Base-by-base conservation (phyloP, 2,113 vertebrate species). In the Eidolon helvum region DNA sequence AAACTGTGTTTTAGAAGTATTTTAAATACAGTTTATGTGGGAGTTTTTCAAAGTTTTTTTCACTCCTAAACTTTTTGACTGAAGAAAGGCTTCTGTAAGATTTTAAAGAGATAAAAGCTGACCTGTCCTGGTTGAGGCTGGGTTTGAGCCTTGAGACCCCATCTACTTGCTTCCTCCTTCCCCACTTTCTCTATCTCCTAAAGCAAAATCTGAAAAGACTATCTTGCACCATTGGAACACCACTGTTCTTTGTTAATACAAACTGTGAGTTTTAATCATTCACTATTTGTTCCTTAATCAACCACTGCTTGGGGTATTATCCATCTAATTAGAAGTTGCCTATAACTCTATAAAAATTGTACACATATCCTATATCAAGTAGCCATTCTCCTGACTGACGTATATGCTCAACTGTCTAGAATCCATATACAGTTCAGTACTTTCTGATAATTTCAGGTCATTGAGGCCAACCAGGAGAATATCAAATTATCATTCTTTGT, bases 401-500 rank as follows among this genome's bases (percentile, higher is more conserved):
- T 80, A 26, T 38, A 9, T 82, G n/a, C 9, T 91, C 45, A 86
- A 19, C 43, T 75, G 1, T 87, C 33, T 71, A 80, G 40, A 97
- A 57, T 93, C 28, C 5, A 85, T 8, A 33, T 66, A 26, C 22
- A 21, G 28, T 90, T 90, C 65, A 90, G 16, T 50, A 91, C 50
- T 33, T 16, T 95, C 35, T 95, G 63, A 83, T 85, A 71, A 90
- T 79, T 90, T 72, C 65, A 63, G 38, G 28, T 71, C 57, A 69
- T 12, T 78, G 38, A 87, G 21, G 68, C n/a, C 53, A 95, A n/a
- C 33, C 12, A 55, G 48, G 26, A 88, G 59, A 90, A 78, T 84
- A 77, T 83, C 24, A 82, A 88, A 87, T 95, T 69, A 89, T 87
- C 68, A 83, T 77, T 87, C 57, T 95, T 91, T 94, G 24, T 74